phyloP scores from a whole-genome alignment of 2,888 invertebrate species.

The Salpingus planirostris region DNA sequence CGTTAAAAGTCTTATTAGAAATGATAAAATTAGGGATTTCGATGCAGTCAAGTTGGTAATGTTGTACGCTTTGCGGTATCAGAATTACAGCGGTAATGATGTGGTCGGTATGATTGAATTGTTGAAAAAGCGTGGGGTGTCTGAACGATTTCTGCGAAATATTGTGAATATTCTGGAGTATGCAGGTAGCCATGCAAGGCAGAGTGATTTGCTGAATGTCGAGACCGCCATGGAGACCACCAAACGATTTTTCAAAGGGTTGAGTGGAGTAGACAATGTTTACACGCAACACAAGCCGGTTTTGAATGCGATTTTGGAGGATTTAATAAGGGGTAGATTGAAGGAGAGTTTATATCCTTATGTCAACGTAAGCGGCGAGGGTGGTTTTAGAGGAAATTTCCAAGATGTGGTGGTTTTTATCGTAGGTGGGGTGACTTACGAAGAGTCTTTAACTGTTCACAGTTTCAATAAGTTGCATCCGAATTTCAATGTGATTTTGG shows the following conservation, averaged over 20 bases:
- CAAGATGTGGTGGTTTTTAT: slow-evolving; percentile 95
- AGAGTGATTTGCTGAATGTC: slow-evolving; percentile 75
- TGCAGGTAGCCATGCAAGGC: slow-evolving; percentile 72
- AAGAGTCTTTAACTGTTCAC: slow-evolving; percentile 83
- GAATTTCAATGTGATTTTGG: slow-evolving; percentile 69
- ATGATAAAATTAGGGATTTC: slow-evolving; percentile 57
- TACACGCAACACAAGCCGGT: slow-evolving; percentile 98
- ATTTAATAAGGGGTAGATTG: slow-evolving; percentile 82
- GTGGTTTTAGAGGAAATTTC: too few relatives aligned
- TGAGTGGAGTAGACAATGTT: slow-evolving; percentile 96
- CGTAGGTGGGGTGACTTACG: slow-evolving; percentile 93
- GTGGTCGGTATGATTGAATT: slow-evolving; percentile 66
- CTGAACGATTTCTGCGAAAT: slow-evolving; percentile 51
- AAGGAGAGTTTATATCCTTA: slow-evolving; percentile 79
- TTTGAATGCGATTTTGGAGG: slow-evolving; percentile 80
- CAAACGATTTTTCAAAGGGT: slow-evolving; percentile 78
- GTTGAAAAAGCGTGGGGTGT: slow-evolving; percentile 61
- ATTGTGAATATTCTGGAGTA: slow-evolving; percentile 68
- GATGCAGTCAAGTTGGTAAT: slow-evolving; percentile 86
- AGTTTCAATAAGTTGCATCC: slow-evolving; percentile 67
- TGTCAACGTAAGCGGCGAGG: slow-evolving; percentile 52
- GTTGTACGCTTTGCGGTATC: slow-evolving; percentile 89
- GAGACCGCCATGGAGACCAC: slow-evolving; percentile 83
- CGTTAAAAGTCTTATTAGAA: slow-evolving; percentile 68
- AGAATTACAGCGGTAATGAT: slow-evolving; percentile 80